A percentile compares a stretch with the other conserved stretches of the same genome.
These are phyloP conservation scores for Ophion costatus DNA, from an alignment of 2,888 invertebrate genomes.

Conservation along the genomic window DNA sequence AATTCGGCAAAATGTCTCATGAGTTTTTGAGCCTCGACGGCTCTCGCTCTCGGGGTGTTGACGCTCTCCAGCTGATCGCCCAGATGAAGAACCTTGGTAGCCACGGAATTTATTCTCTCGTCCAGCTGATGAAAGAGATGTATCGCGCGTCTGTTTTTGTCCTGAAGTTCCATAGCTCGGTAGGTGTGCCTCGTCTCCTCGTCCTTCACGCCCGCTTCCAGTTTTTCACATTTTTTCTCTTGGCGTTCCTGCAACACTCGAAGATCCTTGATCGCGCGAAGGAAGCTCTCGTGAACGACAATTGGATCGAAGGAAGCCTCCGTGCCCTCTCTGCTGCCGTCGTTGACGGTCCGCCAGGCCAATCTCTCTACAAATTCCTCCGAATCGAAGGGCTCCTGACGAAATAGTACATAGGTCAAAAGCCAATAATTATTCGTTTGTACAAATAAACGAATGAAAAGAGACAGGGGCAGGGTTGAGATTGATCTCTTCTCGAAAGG, in stretches of 20 bases:
- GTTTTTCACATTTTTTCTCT: slow-evolving; percentile 92
- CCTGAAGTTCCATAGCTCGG: slow-evolving; percentile 92
- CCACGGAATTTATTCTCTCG: slow-evolving; percentile 97
- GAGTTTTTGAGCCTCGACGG: slow-evolving; percentile 96
- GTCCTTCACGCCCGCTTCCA: slow-evolving; percentile 92
- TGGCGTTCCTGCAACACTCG: slow-evolving; percentile 93
- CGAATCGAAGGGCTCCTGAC: slow-evolving; percentile 97
- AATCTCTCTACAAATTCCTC: slow-evolving; percentile 98
- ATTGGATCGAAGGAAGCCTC: slow-evolving; percentile 93
- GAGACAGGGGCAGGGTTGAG: no score
- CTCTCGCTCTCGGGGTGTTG: slow-evolving; percentile 96
- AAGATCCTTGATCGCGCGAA: slow-evolving; percentile 94
- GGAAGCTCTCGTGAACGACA: slow-evolving; percentile 95
- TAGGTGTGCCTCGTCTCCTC: slow-evolving; percentile 94
- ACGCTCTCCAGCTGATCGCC: slow-evolving; percentile 99
- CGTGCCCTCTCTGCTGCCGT: slow-evolving; percentile 87
- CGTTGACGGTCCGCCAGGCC: slow-evolving; percentile 95
- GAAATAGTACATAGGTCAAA: background rate
- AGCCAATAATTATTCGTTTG: background rate
- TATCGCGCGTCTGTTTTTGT: slow-evolving; percentile 94
- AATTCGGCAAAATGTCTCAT: slow-evolving; percentile 97
- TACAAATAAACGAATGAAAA: background rate
- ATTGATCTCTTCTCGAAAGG: no score
- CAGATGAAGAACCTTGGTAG: slow-evolving; percentile 98
- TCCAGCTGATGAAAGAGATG: slow-evolving; percentile 96